Conservation (phyloP, 2,888 invertebrate genomes). For the Platypus cylindrus region DNA sequence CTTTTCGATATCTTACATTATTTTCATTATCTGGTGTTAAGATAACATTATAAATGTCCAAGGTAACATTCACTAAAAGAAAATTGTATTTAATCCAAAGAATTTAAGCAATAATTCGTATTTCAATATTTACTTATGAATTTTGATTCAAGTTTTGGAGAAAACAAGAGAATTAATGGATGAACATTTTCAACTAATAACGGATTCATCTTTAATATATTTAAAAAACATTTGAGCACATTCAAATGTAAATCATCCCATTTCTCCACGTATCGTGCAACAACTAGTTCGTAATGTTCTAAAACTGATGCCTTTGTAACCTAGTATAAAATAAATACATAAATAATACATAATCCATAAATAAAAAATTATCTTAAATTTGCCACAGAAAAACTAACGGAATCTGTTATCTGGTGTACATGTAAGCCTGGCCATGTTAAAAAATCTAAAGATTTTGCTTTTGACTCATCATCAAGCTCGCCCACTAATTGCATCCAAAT, state of each 20-base stretch:
- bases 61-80: constrained; percentile 9
- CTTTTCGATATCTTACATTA: not conserved
- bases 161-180: constrained; percentile 11
- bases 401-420: constrained; percentile 17
- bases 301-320: not conserved
- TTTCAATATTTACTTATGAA: constrained; percentile 12
- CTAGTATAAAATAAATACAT: constrained; percentile 3
- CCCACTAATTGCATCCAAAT: constrained; percentile 17
- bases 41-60: constrained; percentile 3
- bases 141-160: constrained; percentile 3
- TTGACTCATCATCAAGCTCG: constrained; percentile 13
- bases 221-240: constrained; percentile 18
- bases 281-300: not conserved
- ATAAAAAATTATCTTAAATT: constrained; percentile 1
- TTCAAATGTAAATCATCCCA: constrained; percentile 16
- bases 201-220: constrained; percentile 20
- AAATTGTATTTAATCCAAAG: constrained; percentile 1
- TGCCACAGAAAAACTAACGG: constrained; percentile 12
- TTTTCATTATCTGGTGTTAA: not conserved
- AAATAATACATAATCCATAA: not conserved
- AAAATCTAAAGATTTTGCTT: constrained; percentile 14
- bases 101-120: not conserved
- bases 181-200: constrained; percentile 17
- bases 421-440: constrained; percentile 21
- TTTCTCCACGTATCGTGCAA: constrained; percentile 10